These are phyloP conservation scores for Elachura formosa DNA, from an alignment of 2,113 vertebrate genomes.

Conservation along the genomic window DNA sequence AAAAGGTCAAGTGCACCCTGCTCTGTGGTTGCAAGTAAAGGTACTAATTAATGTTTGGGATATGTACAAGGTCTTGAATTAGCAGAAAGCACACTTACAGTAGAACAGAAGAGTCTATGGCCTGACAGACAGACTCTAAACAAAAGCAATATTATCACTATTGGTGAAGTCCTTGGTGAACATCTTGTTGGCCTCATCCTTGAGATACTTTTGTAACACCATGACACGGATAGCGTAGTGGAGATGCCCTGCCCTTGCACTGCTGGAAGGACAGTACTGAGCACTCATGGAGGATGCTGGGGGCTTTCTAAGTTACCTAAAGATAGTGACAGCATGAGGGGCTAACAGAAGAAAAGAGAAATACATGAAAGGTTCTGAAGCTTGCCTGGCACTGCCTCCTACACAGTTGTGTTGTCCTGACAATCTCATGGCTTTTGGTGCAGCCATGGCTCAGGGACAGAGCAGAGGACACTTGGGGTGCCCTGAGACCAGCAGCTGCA, in stretches of 20 bases:
- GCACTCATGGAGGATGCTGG: fast-evolving
- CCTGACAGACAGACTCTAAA: neutral
- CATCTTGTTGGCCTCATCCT: neutral
- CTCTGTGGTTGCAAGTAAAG: neutral
- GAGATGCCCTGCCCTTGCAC: neutral
- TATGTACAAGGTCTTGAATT: neutral
- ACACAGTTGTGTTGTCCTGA: neutral
- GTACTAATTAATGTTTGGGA: neutral
- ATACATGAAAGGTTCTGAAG: neutral
- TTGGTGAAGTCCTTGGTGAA: neutral
- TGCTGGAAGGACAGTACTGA: neutral
- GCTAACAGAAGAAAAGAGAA: neutral
- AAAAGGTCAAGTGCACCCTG: neutral
- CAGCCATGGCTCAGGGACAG: too few species aligned
- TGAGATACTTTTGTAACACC: neutral
- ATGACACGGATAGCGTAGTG: neutral
- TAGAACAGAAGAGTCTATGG: neutral
- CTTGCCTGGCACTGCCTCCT: fast-evolving
- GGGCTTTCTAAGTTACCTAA: neutral
- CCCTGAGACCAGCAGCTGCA: fast-evolving
- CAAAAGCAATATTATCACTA: neutral
- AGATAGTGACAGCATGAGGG: neutral
- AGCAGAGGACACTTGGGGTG: fast-evolving
- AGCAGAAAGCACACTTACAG: neutral
- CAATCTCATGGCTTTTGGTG: neutral